A percentile compares a stretch with the other conserved stretches of the same genome.
These are phyloP conservation scores for Melanostoma scalare DNA, from an alignment of 2,888 invertebrate species.

Conservation along the genomic window DNA sequence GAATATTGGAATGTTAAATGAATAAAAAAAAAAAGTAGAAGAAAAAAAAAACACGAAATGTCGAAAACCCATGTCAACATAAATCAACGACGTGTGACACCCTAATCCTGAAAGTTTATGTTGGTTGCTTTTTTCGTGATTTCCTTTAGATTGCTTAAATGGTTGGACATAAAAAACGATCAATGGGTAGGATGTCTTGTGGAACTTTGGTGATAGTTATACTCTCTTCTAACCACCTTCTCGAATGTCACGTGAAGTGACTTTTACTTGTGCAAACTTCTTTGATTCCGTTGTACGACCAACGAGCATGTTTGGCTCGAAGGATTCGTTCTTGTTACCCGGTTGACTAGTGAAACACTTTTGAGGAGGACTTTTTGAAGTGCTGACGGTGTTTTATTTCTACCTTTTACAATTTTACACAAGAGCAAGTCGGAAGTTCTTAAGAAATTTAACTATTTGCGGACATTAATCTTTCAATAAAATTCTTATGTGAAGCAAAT, in stretches of 20 bases:
- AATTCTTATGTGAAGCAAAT: conserved; percentile 19
- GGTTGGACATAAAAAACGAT: conserved; percentile 69
- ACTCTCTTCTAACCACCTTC: conserved; percentile 51
- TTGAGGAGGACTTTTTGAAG: conserved; percentile 47
- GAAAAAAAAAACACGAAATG: conserved; percentile 54
- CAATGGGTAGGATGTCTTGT: conserved; percentile 63
- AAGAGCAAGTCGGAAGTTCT: conserved; percentile 23
- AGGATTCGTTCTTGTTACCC: conserved; percentile 25
- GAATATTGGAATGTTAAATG: conserved; percentile 30
- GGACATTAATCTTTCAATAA: conserved; percentile 37
- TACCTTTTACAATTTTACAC: conserved; percentile 26
- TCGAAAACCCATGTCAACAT: conserved; percentile 73
- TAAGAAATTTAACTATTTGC: conserved; percentile 29
- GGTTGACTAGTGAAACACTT: conserved; percentile 39
- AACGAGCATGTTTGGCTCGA: conserved; percentile 53
- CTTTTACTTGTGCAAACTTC: conserved; percentile 66
- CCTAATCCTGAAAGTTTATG: conserved; percentile 73
- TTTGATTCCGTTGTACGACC: conserved; percentile 37
- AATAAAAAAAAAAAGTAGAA: conserved; percentile 27
- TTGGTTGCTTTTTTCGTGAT: conserved; percentile 56
- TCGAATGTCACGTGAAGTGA: conserved; percentile 69
- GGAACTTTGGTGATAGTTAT: conserved; percentile 68
- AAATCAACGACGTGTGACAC: conserved; percentile 73
- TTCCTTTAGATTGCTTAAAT: conserved; percentile 69
- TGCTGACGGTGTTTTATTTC: conserved; percentile 37